phyloP scores from a whole-genome alignment of 2,888 invertebrate genomes.

The Iselma pallidipennis region DNA sequence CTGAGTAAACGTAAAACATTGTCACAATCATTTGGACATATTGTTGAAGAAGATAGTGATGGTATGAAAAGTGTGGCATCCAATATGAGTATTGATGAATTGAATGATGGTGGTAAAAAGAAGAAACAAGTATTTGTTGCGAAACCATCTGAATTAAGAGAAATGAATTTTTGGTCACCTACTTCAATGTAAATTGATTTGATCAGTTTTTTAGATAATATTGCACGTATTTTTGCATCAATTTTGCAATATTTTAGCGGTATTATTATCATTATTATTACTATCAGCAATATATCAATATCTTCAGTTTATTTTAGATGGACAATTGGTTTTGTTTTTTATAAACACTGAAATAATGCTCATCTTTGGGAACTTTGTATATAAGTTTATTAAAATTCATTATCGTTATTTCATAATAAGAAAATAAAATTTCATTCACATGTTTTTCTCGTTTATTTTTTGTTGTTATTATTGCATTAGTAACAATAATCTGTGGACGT shows the following conservation, averaged over 20 bases:
- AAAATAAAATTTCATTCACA: too few relatives aligned
- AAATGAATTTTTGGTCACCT: slow-evolving; percentile 86
- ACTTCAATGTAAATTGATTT: slow-evolving; percentile 71
- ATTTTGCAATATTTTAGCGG: not conserved
- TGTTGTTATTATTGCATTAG: not conserved
- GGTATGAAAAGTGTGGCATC: slow-evolving; percentile 36
- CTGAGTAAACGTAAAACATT: slow-evolving; percentile 67
- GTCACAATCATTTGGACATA: slow-evolving; percentile 61
- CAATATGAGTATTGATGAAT: slow-evolving; percentile 39
- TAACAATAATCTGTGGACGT: not conserved
- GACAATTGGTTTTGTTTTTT: not conserved
- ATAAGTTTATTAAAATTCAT: too few relatives aligned
- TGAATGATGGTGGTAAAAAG: slow-evolving; percentile 41
- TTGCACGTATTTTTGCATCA: not conserved
- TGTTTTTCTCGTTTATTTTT: not conserved
- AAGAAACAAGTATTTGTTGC: slow-evolving; percentile 56
- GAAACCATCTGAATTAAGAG: slow-evolving; percentile 73
- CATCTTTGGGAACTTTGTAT: too few relatives aligned
- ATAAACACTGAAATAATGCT: not conserved
- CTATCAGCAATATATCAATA: slow-evolving; percentile 7
- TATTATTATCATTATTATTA: slow-evolving; percentile 4
- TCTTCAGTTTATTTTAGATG: slow-evolving; percentile 9
- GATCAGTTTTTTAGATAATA: too few relatives aligned
- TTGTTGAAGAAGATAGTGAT: slow-evolving; percentile 64
- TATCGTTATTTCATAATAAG: too few relatives aligned